phyloP scores from a whole-genome alignment of 2,113 vertebrate species.

The Lophius piscatorius region DNA sequence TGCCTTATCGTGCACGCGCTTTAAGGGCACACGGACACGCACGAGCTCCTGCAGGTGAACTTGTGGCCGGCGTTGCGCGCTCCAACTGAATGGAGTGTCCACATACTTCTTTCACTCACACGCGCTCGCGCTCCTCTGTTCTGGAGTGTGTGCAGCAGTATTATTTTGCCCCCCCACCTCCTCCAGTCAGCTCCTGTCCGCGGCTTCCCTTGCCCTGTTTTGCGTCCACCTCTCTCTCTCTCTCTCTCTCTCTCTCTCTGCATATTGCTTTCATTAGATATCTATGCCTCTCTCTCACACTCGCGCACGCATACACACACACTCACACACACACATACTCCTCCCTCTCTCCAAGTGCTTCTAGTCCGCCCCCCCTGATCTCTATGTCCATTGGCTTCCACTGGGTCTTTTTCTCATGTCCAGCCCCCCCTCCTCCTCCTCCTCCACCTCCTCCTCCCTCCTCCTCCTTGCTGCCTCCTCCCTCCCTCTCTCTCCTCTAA shows the following conservation, averaged over 20 bases:
- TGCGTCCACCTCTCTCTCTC: slow-evolving; percentile 54
- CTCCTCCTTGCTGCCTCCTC: slow-evolving; percentile 18
- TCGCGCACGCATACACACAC: slow-evolving; percentile 69
- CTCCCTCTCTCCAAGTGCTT: slow-evolving; percentile 81
- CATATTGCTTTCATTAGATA: slow-evolving; percentile 81
- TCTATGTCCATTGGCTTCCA: slow-evolving; percentile 89
- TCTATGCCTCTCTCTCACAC: slow-evolving; percentile 54
- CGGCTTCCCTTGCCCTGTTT: slow-evolving; percentile 86
- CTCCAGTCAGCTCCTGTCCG: slow-evolving; percentile 78
- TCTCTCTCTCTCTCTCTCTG: slow-evolving; percentile 58
- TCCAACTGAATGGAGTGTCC: slow-evolving; percentile 14
- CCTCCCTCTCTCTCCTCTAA: slow-evolving; percentile 74
- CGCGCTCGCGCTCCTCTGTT: slow-evolving; percentile 5
- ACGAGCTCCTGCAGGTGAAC: slow-evolving; percentile 17
- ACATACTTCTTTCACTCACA: slow-evolving; percentile 11
- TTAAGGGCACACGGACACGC: neutral
- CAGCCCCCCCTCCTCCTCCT: slow-evolving; percentile 79
- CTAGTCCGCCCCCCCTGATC: slow-evolving; percentile 94
- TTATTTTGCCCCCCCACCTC: slow-evolving; percentile 71
- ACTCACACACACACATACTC: slow-evolving; percentile 68
- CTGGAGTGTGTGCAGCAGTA: slow-evolving; percentile 27
- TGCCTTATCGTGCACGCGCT: slow-evolving; percentile 4
- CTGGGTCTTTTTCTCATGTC: slow-evolving; percentile 91
- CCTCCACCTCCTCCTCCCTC: slow-evolving; percentile 54
- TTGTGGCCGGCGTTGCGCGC: slow-evolving; percentile 12